Base-by-base conservation (phyloP, 2,113 vertebrate species). In the Cephalopterus ornatus region DNA sequence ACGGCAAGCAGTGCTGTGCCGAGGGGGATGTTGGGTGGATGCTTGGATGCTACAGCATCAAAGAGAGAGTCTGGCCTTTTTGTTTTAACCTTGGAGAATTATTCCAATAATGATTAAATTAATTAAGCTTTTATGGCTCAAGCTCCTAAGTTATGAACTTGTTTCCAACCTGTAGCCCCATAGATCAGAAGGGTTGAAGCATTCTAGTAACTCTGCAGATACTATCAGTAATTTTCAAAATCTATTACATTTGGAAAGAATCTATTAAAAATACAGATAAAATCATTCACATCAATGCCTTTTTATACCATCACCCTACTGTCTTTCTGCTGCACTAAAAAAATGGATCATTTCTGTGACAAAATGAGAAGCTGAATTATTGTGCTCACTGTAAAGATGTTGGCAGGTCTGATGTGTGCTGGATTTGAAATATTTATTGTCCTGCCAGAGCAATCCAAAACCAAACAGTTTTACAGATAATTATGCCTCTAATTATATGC, bases 81-180 rank as follows among this genome's bases (percentile, higher is more conserved):
- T 47, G 44, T 89, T 95, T 93, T 55, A 66, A 83, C 58, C 59
- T 50, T 28, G 33, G 17, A 89, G 37, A 87, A 59, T 81, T 96
- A 86, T 68, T 93, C 85, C 93, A 94, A 56, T 91, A 94, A 93
- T 74, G 42, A 94, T 95, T 96, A 91, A 67, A 56, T 96, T 95
- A 95, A 96, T 81, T 92, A 73, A 33, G 82, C 37, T 96, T 81
- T 94, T 92, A 90, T 87, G 33, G 67, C 50, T 66, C 95, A 56
- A 92, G 58, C 67, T 95, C 49, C 82, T 81, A 88, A 94, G 91
- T 89, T 90, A 94, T 90, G 81, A 93, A 95, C 91, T 95, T 86
- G 18, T 66, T 96, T 90, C 78, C 67, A 95, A 76, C 63, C 62
- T 59, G 87, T 68, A 94, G 90, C 52, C 50, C 55, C 76, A 92